Evolutionary conservation across 2,797 vertebrate genomes (phyloP).

Genomic region (Limosa lapponica): DNA sequence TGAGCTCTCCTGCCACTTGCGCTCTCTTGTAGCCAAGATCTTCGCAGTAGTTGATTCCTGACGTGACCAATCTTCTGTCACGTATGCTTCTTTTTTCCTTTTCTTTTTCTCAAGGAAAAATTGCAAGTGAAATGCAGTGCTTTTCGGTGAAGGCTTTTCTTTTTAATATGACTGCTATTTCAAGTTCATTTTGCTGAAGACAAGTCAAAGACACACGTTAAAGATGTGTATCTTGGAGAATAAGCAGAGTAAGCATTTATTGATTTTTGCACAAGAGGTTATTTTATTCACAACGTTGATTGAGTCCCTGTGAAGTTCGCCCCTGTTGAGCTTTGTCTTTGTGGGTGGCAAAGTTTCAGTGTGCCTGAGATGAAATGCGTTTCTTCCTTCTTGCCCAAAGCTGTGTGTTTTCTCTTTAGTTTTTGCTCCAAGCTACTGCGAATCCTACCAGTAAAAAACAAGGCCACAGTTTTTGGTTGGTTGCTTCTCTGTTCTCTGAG

Average conservation of each 20-base stretch:
- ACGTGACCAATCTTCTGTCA: neutral
- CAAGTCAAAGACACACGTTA: neutral
- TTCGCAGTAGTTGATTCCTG: neutral
- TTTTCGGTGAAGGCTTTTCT: neutral
- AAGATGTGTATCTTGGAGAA: neutral
- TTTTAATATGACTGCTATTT: neutral
- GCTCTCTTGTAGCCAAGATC: neutral
- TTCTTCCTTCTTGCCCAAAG: neutral
- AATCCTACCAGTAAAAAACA: neutral
- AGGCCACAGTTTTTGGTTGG: neutral
- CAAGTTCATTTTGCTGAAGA: neutral
- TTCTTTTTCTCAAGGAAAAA: neutral
- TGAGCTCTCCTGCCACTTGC: neutral
- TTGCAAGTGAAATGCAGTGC: neutral
- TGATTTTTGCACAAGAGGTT: neutral
- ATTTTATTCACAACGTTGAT: neutral
- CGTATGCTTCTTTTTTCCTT: neutral
- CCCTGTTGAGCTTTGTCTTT: neutral
- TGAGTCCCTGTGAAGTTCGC: neutral
- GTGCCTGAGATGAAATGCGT: neutral
- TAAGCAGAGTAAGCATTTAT: neutral
- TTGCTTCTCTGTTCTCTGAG: neutral
- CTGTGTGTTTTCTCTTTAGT: neutral
- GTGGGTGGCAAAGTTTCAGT: neutral
- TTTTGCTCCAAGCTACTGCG: neutral